These are phyloP conservation scores for Eupithecia inturbata DNA, from an alignment of 2,888 invertebrate species.

Conservation along the genomic window DNA sequence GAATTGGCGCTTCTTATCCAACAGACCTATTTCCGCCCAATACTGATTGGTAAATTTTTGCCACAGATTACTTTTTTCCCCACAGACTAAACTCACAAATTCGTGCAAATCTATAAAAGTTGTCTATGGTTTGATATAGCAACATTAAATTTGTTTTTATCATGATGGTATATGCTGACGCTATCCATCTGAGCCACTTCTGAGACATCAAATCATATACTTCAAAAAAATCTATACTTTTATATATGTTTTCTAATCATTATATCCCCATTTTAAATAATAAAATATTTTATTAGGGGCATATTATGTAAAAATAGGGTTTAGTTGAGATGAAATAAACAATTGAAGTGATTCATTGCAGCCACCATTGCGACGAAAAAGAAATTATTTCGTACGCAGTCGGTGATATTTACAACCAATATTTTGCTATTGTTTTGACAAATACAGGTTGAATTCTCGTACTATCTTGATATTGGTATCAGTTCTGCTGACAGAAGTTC, in stretches of 20 bases:
- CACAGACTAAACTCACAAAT: background rate
- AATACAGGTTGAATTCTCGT: constrained; percentile 58
- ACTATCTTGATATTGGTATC: constrained; percentile 46
- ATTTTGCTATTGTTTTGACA: constrained; percentile 81
- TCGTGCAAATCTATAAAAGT: background rate
- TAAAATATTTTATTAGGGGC: background rate
- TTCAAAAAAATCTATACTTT: background rate
- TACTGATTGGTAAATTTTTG: constrained; percentile 7
- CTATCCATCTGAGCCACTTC: constrained; percentile 64
- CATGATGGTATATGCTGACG: constrained; percentile 79
- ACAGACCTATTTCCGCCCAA: background rate
- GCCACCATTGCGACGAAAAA: constrained; percentile 62
- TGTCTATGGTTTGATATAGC: constrained; percentile 45
- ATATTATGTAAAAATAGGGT: background rate
- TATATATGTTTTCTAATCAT: background rate
- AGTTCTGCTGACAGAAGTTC: constrained; percentile 49
- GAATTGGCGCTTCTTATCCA: background rate
- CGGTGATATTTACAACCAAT: constrained; percentile 82
- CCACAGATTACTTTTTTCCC: background rate
- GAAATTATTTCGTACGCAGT: constrained; percentile 80
- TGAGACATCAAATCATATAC: constrained; percentile 48
- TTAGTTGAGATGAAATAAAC: background rate
- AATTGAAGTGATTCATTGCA: constrained; percentile 54
- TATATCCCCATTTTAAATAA: background rate
- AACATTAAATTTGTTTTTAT: constrained; percentile 47